Percentiles rank a stretch among this genome's conserved stretches.
Evolutionary conservation across 2,888 invertebrate genomes (phyloP).

Genomic region (Philaethria dido): DNA sequence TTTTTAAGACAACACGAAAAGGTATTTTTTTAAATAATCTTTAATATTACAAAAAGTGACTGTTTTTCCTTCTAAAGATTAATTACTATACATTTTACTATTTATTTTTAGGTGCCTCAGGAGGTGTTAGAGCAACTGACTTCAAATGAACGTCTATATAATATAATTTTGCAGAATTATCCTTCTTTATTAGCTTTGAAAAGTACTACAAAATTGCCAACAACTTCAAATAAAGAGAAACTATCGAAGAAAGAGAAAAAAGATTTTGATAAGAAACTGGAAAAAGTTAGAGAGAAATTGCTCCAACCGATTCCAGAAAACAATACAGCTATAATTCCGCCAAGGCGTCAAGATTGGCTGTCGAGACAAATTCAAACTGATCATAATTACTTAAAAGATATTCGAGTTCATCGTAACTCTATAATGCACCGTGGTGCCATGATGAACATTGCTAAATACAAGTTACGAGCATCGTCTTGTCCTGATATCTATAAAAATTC

Average conservation of each 20-base stretch:
- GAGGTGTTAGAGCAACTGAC: conserved; percentile 87
- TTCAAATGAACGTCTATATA: conserved; percentile 86
- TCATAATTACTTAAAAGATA: conserved; percentile 88
- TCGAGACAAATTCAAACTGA: conserved; percentile 82
- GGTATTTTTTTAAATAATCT: conserved; percentile 61
- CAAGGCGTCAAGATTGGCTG: conserved; percentile 71
- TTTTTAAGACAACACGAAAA: conserved; percentile 89
- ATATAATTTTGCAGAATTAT: conserved; percentile 88
- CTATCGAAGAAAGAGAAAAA: conserved; percentile 55
- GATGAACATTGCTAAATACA: conserved; percentile 92
- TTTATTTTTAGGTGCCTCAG: conserved; percentile 84
- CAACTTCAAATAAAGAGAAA: conserved; percentile 57
- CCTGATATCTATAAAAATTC: conserved; percentile 95
- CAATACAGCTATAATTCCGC: conserved; percentile 62
- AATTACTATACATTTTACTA: not conserved
- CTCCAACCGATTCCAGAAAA: conserved; percentile 77
- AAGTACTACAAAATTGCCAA: conserved; percentile 83
- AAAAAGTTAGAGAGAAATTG: conserved; percentile 68
- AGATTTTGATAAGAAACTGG: conserved; percentile 72
- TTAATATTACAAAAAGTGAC: not conserved
- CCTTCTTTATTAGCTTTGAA: conserved; percentile 86
- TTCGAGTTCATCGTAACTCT: conserved; percentile 90
- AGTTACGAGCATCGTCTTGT: conserved; percentile 94
- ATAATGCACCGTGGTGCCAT: conserved; percentile 95
- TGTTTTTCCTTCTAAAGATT: not conserved